Evolutionary conservation across 2,797 vertebrate species (phyloP), one percentile per base, ranked within the genome.

Genomic region (Melanitta fusca): DNA sequence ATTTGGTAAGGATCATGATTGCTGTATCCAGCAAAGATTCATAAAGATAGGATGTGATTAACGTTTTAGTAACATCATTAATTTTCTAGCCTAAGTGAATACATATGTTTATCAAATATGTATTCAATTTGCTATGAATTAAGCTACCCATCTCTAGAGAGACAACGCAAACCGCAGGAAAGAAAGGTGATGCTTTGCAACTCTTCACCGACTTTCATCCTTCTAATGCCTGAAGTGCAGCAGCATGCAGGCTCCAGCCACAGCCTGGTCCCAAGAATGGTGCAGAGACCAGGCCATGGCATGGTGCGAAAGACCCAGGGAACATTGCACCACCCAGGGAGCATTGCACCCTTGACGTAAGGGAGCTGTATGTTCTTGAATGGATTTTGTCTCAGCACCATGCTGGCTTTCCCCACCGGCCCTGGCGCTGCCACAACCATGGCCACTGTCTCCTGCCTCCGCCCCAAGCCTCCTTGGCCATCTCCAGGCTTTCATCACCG

Each of bases 231-330:
- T 22, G 0, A 56, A 25, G 41, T 9, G 6, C 69, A 80, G 36
- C 2, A 1, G 19, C 1, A 10, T 38, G 47, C 30, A 58, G 73
- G n/a, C 30, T 72, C 45, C 41, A 81, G 58, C 5, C 28, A 1
- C 41, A 49, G 56, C 32, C 60, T 18, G 36, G 39, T 43, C 43
- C 25, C 8, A 0, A 11, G 21, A 0, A 0, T 10, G 7, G 66
- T 0, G 0, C 2, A 1, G 41, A 53, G 13, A 57, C 30, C 15
- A 38, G 41, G 27, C 54, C 54, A 47, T 1, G 0, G 38, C 34
- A 41, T 0, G 1, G 2, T 53, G 60, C 8, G 32, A 51, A 15
- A 25, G n/a, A 41, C 22, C 22, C 49, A 41, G 30, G 62, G 34
- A 82, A 15, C 1, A 0, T 2, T 43, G 21, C 24, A 58, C n/a